phyloP scores from a whole-genome alignment of 2,888 invertebrate genomes.

The Escarpia spicata region DNA sequence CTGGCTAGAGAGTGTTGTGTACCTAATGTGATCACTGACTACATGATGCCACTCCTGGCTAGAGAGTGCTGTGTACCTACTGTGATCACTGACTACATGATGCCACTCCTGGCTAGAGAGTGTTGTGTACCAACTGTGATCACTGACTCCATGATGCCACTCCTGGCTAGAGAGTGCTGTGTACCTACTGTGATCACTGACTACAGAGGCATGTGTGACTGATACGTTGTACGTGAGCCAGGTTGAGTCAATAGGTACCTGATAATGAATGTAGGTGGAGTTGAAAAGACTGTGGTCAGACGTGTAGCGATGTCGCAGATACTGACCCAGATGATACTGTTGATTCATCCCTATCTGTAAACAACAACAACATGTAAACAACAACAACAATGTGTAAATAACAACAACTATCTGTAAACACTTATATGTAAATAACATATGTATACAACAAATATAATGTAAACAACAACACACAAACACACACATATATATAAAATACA shows the following conservation, averaged over 20 bases:
- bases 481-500: too few species aligned
- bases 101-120: too few species aligned
- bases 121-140: too few species aligned
- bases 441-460: too few species aligned
- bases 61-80: too few species aligned
- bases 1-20: too few species aligned
- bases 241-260: not conserved
- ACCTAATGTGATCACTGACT: too few species aligned
- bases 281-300: not conserved
- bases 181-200: not conserved
- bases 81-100: too few species aligned
- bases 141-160: not conserved
- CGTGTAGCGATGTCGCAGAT: constrained; percentile 34
- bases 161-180: not conserved
- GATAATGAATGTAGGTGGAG: not conserved
- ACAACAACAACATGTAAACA: not conserved
- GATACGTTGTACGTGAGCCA: not conserved
- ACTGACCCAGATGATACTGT: constrained; percentile 39
- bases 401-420: not conserved
- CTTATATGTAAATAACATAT: not conserved
- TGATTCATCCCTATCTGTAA: constrained; percentile 39
- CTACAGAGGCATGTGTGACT: not conserved
- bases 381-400: not conserved
- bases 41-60: too few species aligned
- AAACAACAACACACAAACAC: too few species aligned